Base-by-base conservation (phyloP, 2,888 invertebrate species). In the Branchellion lobata region DNA sequence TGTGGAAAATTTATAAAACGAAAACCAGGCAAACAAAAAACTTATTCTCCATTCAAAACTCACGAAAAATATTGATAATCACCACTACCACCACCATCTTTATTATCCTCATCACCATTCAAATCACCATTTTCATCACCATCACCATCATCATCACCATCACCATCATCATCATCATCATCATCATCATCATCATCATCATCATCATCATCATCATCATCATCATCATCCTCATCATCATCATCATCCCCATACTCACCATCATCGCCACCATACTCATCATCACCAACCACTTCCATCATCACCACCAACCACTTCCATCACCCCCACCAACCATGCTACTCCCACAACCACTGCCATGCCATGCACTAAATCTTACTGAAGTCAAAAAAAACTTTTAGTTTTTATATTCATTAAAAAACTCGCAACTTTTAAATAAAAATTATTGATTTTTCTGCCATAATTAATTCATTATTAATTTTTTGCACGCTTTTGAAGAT, bases 191-290 rank as follows among this genome's bases (percentile, higher is more conserved):
- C 72, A 71, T 71, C 72, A 71, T 71, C 72, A 71, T 71, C 72
- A 29, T 71, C 72, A 71, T 71, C 72, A 71, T 71, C 72, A 71
- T 71, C 72, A 71, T 71, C 72, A 71, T 71, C 29, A 71, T 71
- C 33, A 29, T 71, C 72, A 71, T 71, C 72, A 71, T 71, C 72
- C 8, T 71, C 72, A 71, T 40, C 29, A 71, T 71, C 72, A 29
- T 71, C 33, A 71, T 71, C 72, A 71, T 71, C 72, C 8, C 27
- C 72, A 71, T 71, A 8, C 8, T 71, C 72, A 71, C 27, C 72
- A 71, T 71, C 72, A 29, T 71, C 72, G n/a, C n/a, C n/a, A 71
- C 27, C 72, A 71, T 71, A 8, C 24, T 71, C 72, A 71, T 71
- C 72, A 71, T 71, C 72, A 8, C 27, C 72, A 8, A 71, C 27